Conservation (phyloP, 2,888 invertebrate genomes). For the Sphecodes monilicornis region DNA sequence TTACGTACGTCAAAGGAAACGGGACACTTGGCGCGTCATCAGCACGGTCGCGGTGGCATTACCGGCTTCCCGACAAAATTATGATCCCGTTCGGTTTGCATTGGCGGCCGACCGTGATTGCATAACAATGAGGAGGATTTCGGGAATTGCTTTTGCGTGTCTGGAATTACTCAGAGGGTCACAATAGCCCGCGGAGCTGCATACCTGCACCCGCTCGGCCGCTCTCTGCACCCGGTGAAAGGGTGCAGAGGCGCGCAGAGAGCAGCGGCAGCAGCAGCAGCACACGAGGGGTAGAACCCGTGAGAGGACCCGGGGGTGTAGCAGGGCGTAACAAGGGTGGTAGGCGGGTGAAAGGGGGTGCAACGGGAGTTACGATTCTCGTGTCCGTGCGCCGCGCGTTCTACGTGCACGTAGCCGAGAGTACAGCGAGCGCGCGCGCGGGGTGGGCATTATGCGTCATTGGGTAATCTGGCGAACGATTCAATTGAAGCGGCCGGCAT, state of each 20-base stretch:
- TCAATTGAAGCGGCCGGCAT: constrained; percentile 83
- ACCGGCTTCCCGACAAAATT: constrained; percentile 75
- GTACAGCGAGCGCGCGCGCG: constrained; percentile 52
- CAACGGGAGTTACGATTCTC: constrained; percentile 17
- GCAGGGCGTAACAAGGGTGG: background rate
- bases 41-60: constrained; percentile 54
- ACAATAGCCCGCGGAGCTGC: constrained; percentile 78
- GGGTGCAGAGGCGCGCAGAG: constrained; percentile 32
- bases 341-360: constrained; percentile 6
- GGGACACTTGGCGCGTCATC: constrained; percentile 67
- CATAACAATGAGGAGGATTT: constrained; percentile 83
- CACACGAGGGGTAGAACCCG: constrained; percentile 22
- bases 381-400: constrained; percentile 22
- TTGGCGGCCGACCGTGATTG: constrained; percentile 77
- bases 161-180: constrained; percentile 80
- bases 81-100: constrained; percentile 78
- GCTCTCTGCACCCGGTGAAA: constrained; percentile 26
- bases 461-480: constrained; percentile 84
- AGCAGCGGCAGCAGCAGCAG: background rate
- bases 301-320: constrained; percentile 11
- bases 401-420: constrained; percentile 34
- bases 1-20: constrained; percentile 65
- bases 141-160: constrained; percentile 83
- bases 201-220: constrained; percentile 67
- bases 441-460: constrained; percentile 82